Conservation (phyloP, 2,797 vertebrate species). For the Pseudochromis fuscus region DNA sequence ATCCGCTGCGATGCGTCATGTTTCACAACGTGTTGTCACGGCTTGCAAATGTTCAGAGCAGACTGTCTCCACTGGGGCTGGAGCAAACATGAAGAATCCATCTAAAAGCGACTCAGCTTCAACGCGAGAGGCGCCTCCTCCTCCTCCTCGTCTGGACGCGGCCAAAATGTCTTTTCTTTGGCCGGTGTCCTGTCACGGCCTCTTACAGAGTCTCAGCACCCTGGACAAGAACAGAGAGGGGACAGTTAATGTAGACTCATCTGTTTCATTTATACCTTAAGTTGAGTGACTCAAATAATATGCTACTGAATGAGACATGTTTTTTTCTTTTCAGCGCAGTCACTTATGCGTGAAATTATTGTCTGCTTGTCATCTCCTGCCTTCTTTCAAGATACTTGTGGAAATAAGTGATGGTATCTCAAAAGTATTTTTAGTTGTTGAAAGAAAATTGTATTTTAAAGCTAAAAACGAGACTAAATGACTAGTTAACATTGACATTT, state of each 20-base stretch:
- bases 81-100: constrained; percentile 73
- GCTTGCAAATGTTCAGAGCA: constrained; percentile 61
- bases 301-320: background rate
- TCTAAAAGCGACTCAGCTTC: constrained; percentile 62
- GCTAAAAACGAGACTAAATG: constrained; percentile 19
- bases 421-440: background rate
- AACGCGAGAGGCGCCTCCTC: constrained; percentile 75
- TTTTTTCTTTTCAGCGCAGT: background rate
- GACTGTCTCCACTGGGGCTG: constrained; percentile 67
- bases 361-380: background rate
- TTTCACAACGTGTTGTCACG: constrained; percentile 60
- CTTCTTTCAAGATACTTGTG: background rate
- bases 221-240: constrained; percentile 51
- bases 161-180: constrained; percentile 54
- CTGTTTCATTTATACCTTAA: background rate
- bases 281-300: background rate
- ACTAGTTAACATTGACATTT: constrained; percentile 31
- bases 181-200: constrained; percentile 51
- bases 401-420: background rate
- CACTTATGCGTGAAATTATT: background rate
- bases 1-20: constrained; percentile 61
- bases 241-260: background rate
- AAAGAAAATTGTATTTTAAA: constrained; percentile 19
- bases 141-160: constrained; percentile 50
- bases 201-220: constrained; percentile 47